Percentiles rank a stretch among this genome's conserved stretches.
phyloP scores from a whole-genome alignment of 1,140 invertebrate genomes.

The Nasonia longicornis region DNA sequence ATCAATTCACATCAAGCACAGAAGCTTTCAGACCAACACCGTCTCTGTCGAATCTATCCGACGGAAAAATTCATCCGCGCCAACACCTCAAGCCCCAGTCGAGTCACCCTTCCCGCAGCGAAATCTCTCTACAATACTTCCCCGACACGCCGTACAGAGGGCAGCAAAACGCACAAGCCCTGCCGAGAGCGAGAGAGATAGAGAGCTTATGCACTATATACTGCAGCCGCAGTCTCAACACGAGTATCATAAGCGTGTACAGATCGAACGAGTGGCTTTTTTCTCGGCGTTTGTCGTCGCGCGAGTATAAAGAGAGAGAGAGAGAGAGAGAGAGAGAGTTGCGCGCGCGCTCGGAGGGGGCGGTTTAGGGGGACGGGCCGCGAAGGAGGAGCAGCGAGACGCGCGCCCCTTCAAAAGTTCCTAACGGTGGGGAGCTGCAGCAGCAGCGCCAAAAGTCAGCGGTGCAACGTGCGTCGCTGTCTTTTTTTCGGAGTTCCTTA shows the following conservation, averaged over 20 bases:
- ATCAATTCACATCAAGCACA: not conserved
- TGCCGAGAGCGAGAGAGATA: slow-evolving; percentile 47
- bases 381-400: slow-evolving; percentile 9
- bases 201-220: slow-evolving; percentile 15
- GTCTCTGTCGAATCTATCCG: not conserved
- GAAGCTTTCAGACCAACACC: not conserved
- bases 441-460: not conserved
- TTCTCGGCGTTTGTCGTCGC: slow-evolving; percentile 45
- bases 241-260: slow-evolving; percentile 38
- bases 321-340: no score
- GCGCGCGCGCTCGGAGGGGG: slow-evolving; percentile 29
- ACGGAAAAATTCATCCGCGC: not conserved
- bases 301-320: slow-evolving; percentile 32
- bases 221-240: slow-evolving; percentile 45
- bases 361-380: slow-evolving; percentile 48
- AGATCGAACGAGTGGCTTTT: slow-evolving; percentile 41
- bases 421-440: not conserved
- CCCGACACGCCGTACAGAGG: slow-evolving; percentile 29
- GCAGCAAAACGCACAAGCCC: slow-evolving; percentile 40
- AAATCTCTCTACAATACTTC: slow-evolving; percentile 7
- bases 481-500: not conserved
- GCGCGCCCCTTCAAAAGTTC: not conserved
- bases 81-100: not conserved
- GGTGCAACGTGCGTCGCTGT: not conserved
- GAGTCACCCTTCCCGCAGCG: not conserved